phyloP scores from a whole-genome alignment of 2,888 invertebrate genomes.

The Melanophora roralis region DNA sequence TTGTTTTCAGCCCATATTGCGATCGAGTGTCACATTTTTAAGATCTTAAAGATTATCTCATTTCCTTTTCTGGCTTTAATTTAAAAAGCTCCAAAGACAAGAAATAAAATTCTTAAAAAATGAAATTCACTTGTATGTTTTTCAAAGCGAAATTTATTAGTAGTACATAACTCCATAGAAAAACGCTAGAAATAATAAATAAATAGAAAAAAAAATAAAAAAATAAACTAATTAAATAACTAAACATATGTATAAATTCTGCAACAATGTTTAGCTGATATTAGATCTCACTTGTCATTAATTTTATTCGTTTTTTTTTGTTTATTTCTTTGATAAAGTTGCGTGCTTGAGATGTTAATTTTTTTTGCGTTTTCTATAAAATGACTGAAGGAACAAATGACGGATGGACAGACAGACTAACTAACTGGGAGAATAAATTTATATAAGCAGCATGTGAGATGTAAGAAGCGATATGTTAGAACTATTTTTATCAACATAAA shows the following conservation, averaged over 20 bases:
- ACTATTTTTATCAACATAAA: conserved; percentile 58
- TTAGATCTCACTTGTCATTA: conserved; percentile 25
- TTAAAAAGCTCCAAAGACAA: too few species aligned
- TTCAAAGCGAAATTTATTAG: too few species aligned
- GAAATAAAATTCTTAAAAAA: too few species aligned
- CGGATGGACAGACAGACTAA: conserved; percentile 1
- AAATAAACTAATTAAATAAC: neutral
- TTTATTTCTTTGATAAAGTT: neutral
- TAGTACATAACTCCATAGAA: too few species aligned
- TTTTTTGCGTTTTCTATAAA: neutral
- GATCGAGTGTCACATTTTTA: too few species aligned
- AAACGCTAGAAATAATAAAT: neutral
- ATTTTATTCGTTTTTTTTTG: neutral
- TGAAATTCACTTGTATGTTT: too few species aligned
- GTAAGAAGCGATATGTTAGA: conserved; percentile 41
- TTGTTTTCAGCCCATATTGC: too few species aligned
- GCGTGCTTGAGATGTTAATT: neutral
- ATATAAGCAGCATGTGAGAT: conserved; percentile 12
- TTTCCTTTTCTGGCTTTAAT: too few species aligned
- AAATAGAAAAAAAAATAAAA: neutral
- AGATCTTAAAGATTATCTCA: too few species aligned
- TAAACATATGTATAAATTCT: neutral
- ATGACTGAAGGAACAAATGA: conserved; percentile 33
- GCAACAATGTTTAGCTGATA: conserved; percentile 41
- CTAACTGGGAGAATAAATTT: conserved; percentile 7